Percentiles rank a stretch among this genome's conserved stretches.
Conservation (phyloP, 2,113 vertebrate species). For the Colossoma macropomum region DNA sequence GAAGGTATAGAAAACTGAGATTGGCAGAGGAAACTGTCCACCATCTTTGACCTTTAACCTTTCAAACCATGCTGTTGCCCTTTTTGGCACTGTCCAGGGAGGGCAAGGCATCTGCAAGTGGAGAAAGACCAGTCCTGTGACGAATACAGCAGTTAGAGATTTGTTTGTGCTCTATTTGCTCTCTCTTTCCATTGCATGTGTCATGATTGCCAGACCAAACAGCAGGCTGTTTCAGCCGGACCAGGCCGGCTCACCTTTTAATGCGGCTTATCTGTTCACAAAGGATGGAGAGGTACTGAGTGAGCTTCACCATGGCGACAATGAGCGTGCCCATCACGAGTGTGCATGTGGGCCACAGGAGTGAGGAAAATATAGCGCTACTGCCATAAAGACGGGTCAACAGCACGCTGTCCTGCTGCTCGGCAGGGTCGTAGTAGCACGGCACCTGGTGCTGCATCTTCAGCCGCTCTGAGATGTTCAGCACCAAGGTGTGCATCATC, state of each 20-base stretch:
- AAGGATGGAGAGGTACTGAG: constrained; percentile 92
- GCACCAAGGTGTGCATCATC: constrained; percentile 80
- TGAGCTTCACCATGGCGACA: constrained; percentile 93
- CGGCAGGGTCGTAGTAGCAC: constrained; percentile 86
- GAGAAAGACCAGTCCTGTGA: constrained; percentile 47
- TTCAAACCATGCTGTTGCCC: constrained; percentile 38
- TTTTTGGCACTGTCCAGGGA: constrained; percentile 7
- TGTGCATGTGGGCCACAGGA: constrained; percentile 92
- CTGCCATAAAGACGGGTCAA: constrained; percentile 88
- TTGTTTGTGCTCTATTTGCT: constrained; percentile 2
- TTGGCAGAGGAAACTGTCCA: background rate
- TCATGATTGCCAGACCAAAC: background rate
- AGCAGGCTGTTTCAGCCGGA: background rate
- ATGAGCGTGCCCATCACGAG: constrained; percentile 86
- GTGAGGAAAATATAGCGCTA: constrained; percentile 85
- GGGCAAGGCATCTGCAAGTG: constrained; percentile 12
- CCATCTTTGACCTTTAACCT: background rate
- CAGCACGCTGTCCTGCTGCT: constrained; percentile 84
- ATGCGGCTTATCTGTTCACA: constrained; percentile 87
- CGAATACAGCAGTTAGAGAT: constrained; percentile 49
- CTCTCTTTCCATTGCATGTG: background rate
- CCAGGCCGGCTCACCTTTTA: constrained; percentile 79
- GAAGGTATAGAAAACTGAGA: background rate
- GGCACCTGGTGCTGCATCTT: constrained; percentile 84
- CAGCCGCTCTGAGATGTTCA: constrained; percentile 88